Evolutionary conservation across 1,140 invertebrate genomes (phyloP), one percentile per base, ranked within the genome.

Genomic region (Samia ricini): DNA sequence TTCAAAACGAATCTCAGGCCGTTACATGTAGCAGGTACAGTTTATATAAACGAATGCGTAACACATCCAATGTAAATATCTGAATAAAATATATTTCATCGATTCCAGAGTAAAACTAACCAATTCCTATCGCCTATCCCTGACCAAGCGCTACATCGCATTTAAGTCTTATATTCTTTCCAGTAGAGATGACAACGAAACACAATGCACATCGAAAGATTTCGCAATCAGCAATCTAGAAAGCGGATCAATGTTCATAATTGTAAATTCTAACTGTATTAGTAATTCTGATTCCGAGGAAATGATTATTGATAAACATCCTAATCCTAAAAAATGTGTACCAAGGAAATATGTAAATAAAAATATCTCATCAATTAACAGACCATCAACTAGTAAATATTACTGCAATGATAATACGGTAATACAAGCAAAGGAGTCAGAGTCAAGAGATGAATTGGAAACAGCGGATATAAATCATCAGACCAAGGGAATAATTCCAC

Each of bases 401-500:
- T 20, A 60, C 10, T 58, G 33, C 49, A 56, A 71, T 54, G 24
- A 60, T 24, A 51, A 59, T 18, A 19, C 55, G 15, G 7, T 36
- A 19, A 50, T 42, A 48, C 24, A 23, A 26, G 20, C 64, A 7
- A 22, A 55, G 21, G 64, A 71, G 59, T 64, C 62, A 4, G 71
- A 75, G 19, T 77, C 70, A 2, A 60, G 51, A 18, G 74, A 78
- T 55, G 79, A 78, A 69, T 21, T 77, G 42, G 64, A 71, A 73
- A 72, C 79, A 70, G 62, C 75, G 22, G 71, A 82, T 48, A 76
- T 81, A 64, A 85, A 80, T 72, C 63, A 76, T 20, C 71, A 76
- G 73, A 83, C 66, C 69, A 76, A 81, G 59, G 78, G 82, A 57
- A 74, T 76, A 23, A 69, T 82, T 22, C 24, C 55, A 0, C 26